phyloP scores from a whole-genome alignment of 2,113 vertebrate genomes.

The Anarrhichthys ocellatus region DNA sequence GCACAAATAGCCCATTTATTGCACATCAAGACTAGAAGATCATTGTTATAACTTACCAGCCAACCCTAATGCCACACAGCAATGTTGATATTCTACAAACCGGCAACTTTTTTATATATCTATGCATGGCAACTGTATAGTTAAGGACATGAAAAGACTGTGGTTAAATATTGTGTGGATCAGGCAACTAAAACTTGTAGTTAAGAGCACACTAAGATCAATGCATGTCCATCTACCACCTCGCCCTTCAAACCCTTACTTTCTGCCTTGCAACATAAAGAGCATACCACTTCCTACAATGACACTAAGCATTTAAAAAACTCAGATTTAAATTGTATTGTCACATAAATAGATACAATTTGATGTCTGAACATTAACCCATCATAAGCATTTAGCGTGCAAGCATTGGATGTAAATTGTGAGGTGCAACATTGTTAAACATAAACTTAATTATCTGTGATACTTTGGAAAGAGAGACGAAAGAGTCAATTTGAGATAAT shows the following conservation, averaged over 20 bases:
- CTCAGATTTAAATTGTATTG: neutral
- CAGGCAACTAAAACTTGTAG: neutral
- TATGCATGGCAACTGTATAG: neutral
- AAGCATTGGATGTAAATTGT: neutral
- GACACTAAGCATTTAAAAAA: no score
- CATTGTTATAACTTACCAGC: slow-evolving; percentile 6
- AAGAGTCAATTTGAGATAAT: neutral
- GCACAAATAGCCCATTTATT: neutral
- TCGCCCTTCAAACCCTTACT: neutral
- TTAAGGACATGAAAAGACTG: neutral
- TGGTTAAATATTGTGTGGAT: neutral
- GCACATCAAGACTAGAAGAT: slow-evolving; percentile 1
- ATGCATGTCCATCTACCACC: neutral
- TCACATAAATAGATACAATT: neutral
- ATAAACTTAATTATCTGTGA: neutral
- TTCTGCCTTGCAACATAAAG: neutral
- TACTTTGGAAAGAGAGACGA: neutral
- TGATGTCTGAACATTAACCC: neutral
- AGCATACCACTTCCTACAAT: neutral
- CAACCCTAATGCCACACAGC: neutral
- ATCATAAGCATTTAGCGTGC: neutral
- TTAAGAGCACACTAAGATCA: neutral
- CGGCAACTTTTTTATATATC: neutral
- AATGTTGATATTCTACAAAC: neutral
- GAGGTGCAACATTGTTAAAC: neutral